Percentiles rank a stretch among this genome's conserved stretches.
These are phyloP conservation scores for Paradoxurus hermaphroditus DNA, from an alignment of 2,113 vertebrate genomes.

Conservation along the genomic window DNA sequence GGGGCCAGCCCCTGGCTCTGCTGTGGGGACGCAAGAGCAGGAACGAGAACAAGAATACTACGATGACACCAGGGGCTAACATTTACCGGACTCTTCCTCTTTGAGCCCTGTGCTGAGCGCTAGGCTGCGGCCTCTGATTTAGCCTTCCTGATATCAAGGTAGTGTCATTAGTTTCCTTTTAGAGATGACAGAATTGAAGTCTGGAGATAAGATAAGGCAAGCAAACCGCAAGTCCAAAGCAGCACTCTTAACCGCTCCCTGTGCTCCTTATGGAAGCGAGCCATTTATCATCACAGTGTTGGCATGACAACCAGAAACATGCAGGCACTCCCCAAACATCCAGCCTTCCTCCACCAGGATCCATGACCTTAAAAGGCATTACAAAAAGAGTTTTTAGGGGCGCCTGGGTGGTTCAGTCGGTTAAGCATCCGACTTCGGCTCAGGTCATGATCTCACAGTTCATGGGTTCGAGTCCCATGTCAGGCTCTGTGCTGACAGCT, in stretches of 20 bases:
- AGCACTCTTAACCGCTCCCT: background rate
- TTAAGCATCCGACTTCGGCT: too few species aligned
- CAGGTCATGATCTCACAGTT: too few species aligned
- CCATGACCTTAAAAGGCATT: constrained; percentile 54
- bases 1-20: background rate
- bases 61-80: too few species aligned
- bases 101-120: background rate
- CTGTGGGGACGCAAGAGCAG: too few species aligned
- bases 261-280: background rate
- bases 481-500: too few species aligned
- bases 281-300: background rate
- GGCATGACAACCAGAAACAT: background rate
- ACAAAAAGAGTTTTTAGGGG: background rate
- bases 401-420: too few species aligned
- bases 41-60: background rate
- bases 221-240: background rate
- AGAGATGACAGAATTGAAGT: background rate
- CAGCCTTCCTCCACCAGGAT: constrained; percentile 12
- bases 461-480: too few species aligned
- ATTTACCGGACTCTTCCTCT: background rate
- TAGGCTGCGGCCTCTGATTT: background rate
- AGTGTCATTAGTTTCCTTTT: background rate
- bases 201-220: background rate
- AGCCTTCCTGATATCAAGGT: background rate
- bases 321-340: background rate